Conservation (phyloP, 2,888 invertebrate species). For the Meandrusa payeni region DNA sequence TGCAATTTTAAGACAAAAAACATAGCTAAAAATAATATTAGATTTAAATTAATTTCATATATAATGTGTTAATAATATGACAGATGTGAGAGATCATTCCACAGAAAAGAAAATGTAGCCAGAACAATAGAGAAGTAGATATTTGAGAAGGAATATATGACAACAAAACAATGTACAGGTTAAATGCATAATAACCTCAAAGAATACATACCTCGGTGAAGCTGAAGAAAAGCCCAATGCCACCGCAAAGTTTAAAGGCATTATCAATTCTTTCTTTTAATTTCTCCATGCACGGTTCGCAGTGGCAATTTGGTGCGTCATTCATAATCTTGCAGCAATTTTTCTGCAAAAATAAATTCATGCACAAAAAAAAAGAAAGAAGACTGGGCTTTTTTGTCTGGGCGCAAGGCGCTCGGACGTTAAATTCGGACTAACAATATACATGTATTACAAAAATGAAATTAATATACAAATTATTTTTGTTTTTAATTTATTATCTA, state of each 20-base stretch:
- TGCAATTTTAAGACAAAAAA: not conserved
- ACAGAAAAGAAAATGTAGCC: not conserved
- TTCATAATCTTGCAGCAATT: conserved; percentile 73
- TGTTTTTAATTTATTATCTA: no score
- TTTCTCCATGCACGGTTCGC: conserved; percentile 87
- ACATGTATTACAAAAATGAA: no score
- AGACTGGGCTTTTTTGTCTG: no score
- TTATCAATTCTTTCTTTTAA: conserved; percentile 90
- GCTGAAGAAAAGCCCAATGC: conserved; percentile 97
- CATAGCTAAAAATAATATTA: not conserved
- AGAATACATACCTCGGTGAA: conserved; percentile 92
- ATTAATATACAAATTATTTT: no score
- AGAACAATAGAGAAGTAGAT: conserved; percentile 2
- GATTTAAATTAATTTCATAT: not conserved
- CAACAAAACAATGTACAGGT: conserved; percentile 1
- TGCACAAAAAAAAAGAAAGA: no score
- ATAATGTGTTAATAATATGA: not conserved
- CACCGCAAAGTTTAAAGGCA: conserved; percentile 94
- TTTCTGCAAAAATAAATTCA: conserved; percentile 55
- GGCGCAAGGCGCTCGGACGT: no score
- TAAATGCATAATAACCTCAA: not conserved
- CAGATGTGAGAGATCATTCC: conserved; percentile 7
- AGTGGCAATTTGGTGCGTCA: conserved; percentile 76
- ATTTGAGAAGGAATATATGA: conserved; percentile 2
- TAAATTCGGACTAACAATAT: no score